A percentile compares a stretch with the other conserved stretches of the same genome.
Evolutionary conservation across 2,113 vertebrate species (phyloP).

Genomic region (Pelecanoides urinatrix): DNA sequence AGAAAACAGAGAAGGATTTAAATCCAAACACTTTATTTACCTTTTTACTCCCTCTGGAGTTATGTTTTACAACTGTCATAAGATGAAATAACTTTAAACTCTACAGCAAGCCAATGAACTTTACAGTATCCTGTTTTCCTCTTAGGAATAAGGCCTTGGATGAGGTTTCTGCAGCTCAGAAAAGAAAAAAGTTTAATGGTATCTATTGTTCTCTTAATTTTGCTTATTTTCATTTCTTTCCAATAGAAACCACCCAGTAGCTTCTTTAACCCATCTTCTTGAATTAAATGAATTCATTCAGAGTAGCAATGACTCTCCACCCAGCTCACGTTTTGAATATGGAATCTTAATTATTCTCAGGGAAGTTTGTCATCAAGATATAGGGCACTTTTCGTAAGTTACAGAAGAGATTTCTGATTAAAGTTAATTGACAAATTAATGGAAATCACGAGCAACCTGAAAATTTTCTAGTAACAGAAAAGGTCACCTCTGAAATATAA

Average conservation of each 20-base stretch:
- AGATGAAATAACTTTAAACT: constrained; percentile 23
- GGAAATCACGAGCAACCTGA: not conserved
- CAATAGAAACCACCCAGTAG: not conserved
- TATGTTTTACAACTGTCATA: not conserved
- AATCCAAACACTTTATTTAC: constrained; percentile 32
- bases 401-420: not conserved
- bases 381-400: not conserved
- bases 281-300: not conserved
- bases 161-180: not conserved
- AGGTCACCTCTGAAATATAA: not conserved
- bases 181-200: not conserved
- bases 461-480: constrained; percentile 1
- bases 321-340: not conserved
- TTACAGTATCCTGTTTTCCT: not conserved
- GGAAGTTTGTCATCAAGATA: not conserved
- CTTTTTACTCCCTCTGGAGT: not conserved
- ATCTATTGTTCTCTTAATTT: not conserved
- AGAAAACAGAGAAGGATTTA: constrained; percentile 18
- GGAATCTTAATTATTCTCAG: not conserved
- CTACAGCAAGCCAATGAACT: constrained; percentile 3
- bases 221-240: not conserved
- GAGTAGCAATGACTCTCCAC: not conserved
- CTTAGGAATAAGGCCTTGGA: not conserved
- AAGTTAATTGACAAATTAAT: not conserved
- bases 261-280: not conserved